Conservation (phyloP, 2,888 invertebrate genomes). For the Ceriagrion tenellum region DNA sequence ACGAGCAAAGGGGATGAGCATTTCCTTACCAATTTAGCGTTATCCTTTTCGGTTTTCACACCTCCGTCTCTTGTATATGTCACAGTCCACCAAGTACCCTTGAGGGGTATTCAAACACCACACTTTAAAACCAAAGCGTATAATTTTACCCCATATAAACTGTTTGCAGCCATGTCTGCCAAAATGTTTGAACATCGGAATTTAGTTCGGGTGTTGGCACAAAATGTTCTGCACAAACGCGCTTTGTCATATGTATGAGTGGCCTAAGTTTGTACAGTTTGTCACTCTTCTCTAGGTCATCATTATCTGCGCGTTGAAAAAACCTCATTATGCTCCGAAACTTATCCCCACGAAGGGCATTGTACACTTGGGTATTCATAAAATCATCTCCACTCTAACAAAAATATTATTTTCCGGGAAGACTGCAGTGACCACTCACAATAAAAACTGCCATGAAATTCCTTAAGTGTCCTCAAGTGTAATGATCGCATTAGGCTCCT, state of each 20-base stretch:
- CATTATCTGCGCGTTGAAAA: not conserved
- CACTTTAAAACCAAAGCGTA: no score
- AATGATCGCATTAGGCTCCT: no score
- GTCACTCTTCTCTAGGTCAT: not conserved
- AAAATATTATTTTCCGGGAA: not conserved
- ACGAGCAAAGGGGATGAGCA: no score
- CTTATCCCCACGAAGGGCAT: not conserved
- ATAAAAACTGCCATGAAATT: no score
- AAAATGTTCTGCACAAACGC: not conserved
- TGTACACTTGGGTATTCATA: not conserved
- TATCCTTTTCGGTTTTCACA: no score
- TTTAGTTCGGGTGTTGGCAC: not conserved
- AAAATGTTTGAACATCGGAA: not conserved
- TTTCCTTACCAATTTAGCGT: no score
- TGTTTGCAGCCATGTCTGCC: constrained; percentile 30
- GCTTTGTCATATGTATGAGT: not conserved
- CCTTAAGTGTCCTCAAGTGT: no score
- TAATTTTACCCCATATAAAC: constrained; percentile 4
- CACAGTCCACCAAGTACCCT: no score
- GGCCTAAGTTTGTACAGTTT: not conserved
- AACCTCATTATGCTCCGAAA: not conserved
- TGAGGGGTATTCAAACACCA: no score
- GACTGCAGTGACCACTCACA: no score
- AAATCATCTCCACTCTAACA: not conserved
- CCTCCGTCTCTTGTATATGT: no score